A percentile compares a stretch with the other conserved stretches of the same genome.
These are phyloP conservation scores for Danaus melanippus DNA, from an alignment of 1,140 invertebrate genomes.

Conservation along the genomic window DNA sequence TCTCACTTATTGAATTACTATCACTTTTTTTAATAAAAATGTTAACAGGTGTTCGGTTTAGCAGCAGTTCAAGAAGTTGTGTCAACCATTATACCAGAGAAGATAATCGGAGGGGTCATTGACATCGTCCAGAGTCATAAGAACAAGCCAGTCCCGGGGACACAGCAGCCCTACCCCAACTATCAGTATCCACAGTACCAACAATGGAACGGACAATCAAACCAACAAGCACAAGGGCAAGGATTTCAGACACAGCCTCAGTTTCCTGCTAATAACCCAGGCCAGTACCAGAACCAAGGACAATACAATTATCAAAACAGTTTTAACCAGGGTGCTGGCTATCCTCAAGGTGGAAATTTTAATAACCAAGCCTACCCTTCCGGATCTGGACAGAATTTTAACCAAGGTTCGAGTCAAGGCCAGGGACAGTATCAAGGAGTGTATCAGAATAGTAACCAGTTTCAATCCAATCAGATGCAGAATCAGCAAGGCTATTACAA, in stretches of 20 bases:
- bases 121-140: conserved; percentile 60
- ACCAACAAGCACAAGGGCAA: conserved; percentile 22
- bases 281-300: conserved; percentile 28
- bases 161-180: conserved; percentile 22
- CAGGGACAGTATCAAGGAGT: conserved; percentile 36
- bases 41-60: conserved; percentile 25
- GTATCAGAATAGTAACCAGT: conserved; percentile 27
- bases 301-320: conserved; percentile 30
- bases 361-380: conserved; percentile 21
- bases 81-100: conserved; percentile 44
- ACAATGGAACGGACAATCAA: conserved; percentile 31
- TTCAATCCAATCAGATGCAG: conserved; percentile 18
- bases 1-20: no score
- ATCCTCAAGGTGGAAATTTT: conserved; percentile 20
- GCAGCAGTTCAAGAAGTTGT: conserved; percentile 12
- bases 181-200: conserved; percentile 36
- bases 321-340: conserved; percentile 22
- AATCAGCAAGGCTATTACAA: conserved; percentile 15
- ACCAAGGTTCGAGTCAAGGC: conserved; percentile 17
- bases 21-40: no score
- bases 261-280: conserved; percentile 13
- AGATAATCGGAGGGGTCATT: conserved; percentile 57
- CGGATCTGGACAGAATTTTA: conserved; percentile 10
- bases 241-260: conserved; percentile 28
- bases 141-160: conserved; percentile 33